Base-by-base conservation (phyloP, 2,888 invertebrate species). In the Cerastoderma edule region DNA sequence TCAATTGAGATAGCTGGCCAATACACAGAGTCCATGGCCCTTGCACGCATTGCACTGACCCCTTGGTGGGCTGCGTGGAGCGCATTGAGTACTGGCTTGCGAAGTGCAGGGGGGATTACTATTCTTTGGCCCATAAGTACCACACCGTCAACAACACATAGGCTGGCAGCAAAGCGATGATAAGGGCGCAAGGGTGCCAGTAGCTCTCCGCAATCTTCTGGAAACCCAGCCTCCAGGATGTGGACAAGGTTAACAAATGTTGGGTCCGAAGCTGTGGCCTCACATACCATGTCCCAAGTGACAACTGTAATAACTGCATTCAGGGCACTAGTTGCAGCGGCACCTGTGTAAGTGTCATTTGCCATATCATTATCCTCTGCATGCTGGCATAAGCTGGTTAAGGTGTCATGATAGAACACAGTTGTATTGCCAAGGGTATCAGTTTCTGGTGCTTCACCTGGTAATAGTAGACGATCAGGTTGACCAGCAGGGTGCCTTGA, bases 201-300 rank as follows among this genome's bases (percentile, higher is more conserved):
- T n/a, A n/a, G n/a, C n/a, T n/a, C n/a, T n/a, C n/a, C n/a, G n/a
- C n/a, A n/a, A n/a, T n/a, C n/a, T n/a, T n/a, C n/a, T 39, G 50
- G 75, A n/a, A 69, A 57, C 30, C 69, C 75, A 1, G 19, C n/a
- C 46, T 75, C 66, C 16, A 75, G 6, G 13, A 19, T 30, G 28
- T 65, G 13, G 13, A 67, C 24, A 22, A 72, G 77, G 39, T 33
- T 50, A 19, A 53, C 44, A 54, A 66, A 54, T 44, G 60, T 69
- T 1, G 66, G 54, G 27, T 77, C 72, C 33, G 69, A 69, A 32
- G 73, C 60, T 69, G 77, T 77, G 56, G 78, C 76, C 30, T 67
- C 71, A 44, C 67, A 64, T 10, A 75, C 67, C 75, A 71, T 75
- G 39, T 77, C 72, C 77, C 72, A 77, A 8, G 77, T 77, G 10